Percentiles rank a stretch among this genome's conserved stretches.
These are phyloP conservation scores for Mechanitis mazaeus DNA, from an alignment of 2,888 invertebrate species.

Conservation along the genomic window DNA sequence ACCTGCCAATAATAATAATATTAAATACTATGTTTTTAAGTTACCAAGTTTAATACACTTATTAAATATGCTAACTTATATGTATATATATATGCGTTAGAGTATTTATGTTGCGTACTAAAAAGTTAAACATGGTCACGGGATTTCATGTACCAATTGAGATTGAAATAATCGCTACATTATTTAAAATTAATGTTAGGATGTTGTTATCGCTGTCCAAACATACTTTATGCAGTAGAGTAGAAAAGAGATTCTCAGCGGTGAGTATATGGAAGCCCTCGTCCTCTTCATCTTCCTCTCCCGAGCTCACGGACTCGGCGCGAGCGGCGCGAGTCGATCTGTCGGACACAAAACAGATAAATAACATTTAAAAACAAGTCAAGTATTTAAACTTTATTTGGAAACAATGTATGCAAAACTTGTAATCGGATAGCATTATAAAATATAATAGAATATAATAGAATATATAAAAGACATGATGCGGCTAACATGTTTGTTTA, in stretches of 20 bases:
- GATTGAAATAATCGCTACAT: neutral
- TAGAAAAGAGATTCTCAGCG: conserved; percentile 93
- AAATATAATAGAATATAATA: too few relatives aligned
- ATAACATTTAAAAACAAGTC: too few relatives aligned
- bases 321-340: conserved; percentile 81
- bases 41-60: too few relatives aligned
- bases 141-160: too few relatives aligned
- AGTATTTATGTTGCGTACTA: too few relatives aligned
- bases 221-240: conserved; percentile 86
- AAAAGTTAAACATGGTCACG: neutral
- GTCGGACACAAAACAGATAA: neutral
- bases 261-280: conserved; percentile 94
- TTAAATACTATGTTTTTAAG: neutral
- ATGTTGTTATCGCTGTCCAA: neutral
- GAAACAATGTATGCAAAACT: too few relatives aligned
- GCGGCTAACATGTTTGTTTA: too few relatives aligned
- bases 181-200: neutral
- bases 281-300: conserved; percentile 91
- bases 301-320: conserved; percentile 91
- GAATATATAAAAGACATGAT: too few relatives aligned
- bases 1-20: conserved; percentile 70
- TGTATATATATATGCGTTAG: too few relatives aligned
- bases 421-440: too few relatives aligned
- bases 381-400: too few relatives aligned
- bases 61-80: too few relatives aligned